These are phyloP conservation scores for Pseudopipra pipra DNA, from an alignment of 2,113 vertebrate genomes.

Conservation along the genomic window DNA sequence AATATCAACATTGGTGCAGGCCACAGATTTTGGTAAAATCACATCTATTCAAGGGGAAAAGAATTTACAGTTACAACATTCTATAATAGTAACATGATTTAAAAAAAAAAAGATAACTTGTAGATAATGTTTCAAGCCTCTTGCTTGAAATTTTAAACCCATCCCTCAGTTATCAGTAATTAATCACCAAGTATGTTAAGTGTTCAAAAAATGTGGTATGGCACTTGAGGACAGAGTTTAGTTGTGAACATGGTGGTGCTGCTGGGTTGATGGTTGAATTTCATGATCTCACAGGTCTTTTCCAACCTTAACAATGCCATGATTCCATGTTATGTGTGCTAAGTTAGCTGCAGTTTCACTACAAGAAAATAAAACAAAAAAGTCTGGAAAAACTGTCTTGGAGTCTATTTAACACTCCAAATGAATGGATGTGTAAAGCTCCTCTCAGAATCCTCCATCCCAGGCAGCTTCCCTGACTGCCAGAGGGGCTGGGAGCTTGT, in stretches of 20 bases:
- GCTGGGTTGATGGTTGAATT: background rate
- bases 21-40: background rate
- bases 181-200: background rate
- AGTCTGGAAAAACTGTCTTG: background rate
- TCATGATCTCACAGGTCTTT: background rate
- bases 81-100: background rate
- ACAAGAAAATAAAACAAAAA: background rate
- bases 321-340: background rate
- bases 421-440: background rate
- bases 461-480: background rate
- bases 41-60: background rate
- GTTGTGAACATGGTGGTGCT: background rate
- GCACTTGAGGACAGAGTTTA: background rate
- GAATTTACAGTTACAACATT: background rate
- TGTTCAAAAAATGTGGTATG: background rate
- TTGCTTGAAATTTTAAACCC: background rate
- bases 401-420: background rate
- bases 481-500: background rate
- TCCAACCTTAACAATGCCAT: background rate
- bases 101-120: background rate
- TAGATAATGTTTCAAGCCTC: background rate
- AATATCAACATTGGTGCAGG: background rate
- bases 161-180: background rate
- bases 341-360: background rate
- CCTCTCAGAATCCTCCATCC: background rate